Percentiles rank a stretch among this genome's conserved stretches.
Evolutionary conservation across 2,888 invertebrate species (phyloP).

Genomic region (Tridacna gigas): DNA sequence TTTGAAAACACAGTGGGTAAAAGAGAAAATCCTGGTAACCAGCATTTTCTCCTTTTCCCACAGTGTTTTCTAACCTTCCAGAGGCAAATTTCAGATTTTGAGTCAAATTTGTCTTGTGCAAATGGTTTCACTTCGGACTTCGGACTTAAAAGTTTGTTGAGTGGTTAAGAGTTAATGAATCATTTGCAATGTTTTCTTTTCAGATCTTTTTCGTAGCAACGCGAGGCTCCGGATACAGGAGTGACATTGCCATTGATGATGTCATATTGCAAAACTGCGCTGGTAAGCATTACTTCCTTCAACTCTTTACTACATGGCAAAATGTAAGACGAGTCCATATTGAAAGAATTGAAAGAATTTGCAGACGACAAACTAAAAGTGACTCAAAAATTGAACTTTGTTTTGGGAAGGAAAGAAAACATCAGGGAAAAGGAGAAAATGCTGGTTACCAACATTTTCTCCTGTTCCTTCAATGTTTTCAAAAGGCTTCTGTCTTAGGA

Average conservation of each 20-base stretch:
- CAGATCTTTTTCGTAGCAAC: slow-evolving; percentile 51
- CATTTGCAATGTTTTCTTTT: slow-evolving; percentile 15
- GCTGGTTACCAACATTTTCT: no score
- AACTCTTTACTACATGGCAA: no score
- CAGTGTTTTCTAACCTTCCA: neutral
- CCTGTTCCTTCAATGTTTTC: no score
- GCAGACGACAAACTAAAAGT: no score
- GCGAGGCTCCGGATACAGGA: slow-evolving; percentile 44
- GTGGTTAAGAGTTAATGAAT: no score
- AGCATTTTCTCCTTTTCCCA: slow-evolving; percentile 5
- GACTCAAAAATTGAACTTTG: no score
- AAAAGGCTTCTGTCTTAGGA: no score
- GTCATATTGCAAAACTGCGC: slow-evolving; percentile 37
- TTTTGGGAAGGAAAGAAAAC: no score
- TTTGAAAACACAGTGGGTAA: no score
- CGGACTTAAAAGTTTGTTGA: neutral
- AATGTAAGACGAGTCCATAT: no score
- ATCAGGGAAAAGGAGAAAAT: no score
- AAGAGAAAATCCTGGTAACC: neutral
- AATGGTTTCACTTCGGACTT: neutral
- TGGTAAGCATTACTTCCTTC: neutral
- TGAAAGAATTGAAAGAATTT: no score
- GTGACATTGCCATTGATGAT: slow-evolving; percentile 59
- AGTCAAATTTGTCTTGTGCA: neutral
- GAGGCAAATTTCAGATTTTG: neutral